phyloP scores from a whole-genome alignment of 2,113 vertebrate species.

The Entomyzon cyanotis region DNA sequence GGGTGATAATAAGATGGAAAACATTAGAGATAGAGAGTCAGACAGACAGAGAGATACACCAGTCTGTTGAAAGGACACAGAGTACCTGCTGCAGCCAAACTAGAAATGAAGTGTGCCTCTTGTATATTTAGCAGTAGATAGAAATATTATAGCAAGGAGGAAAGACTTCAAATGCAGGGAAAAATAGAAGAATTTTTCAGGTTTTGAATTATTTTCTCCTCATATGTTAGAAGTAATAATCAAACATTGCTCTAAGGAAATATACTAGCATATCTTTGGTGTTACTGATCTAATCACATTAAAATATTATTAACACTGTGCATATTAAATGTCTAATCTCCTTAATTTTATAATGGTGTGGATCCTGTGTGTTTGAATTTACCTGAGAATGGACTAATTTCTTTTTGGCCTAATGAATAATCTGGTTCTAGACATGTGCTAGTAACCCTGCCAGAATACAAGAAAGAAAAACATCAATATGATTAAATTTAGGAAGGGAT shows the following conservation, averaged over 20 bases:
- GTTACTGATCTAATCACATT: not conserved
- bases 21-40: not conserved
- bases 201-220: not conserved
- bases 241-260: not conserved
- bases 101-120: not conserved
- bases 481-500: not conserved
- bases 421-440: not conserved
- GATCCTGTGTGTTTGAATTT: not conserved
- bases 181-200: not conserved
- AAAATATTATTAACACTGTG: not conserved
- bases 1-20: not conserved
- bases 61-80: not conserved
- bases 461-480: not conserved
- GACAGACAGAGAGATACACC: not conserved
- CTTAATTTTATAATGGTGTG: not conserved
- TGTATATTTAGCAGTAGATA: not conserved
- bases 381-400: not conserved
- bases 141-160: not conserved
- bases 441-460: not conserved
- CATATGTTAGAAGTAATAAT: not conserved
- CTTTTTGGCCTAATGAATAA: not conserved
- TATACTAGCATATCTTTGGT: not conserved
- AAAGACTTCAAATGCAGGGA: not conserved
- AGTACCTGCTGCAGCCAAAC: not conserved
- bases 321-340: not conserved